Evolutionary conservation across 2,797 vertebrate species (phyloP).

Genomic region (Pachyuromys duprasi): DNA sequence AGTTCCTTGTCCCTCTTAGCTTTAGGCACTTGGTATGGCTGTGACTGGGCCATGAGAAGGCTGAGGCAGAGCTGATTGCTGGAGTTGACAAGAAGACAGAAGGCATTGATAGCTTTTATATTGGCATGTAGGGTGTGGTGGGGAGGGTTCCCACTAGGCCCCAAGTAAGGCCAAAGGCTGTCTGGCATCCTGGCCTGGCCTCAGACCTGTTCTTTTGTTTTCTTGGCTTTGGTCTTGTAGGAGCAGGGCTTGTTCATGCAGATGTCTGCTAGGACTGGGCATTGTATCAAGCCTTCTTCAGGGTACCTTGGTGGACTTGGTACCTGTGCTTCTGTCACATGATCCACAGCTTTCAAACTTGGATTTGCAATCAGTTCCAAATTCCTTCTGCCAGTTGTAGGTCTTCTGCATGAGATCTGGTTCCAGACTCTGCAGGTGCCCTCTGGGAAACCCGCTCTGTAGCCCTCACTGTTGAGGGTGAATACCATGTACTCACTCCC

Average conservation of each 20-base stretch:
- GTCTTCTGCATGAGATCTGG: background rate
- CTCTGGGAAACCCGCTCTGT: background rate
- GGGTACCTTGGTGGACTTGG: background rate
- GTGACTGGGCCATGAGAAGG: background rate
- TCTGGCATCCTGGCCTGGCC: background rate
- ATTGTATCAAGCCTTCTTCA: background rate
- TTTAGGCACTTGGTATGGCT: background rate
- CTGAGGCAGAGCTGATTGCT: background rate
- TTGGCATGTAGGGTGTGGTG: background rate
- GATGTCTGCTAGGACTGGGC: background rate
- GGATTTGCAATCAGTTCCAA: background rate
- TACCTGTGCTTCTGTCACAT: background rate
- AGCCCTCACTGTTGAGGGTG: background rate
- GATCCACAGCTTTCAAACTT: background rate
- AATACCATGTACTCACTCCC: too few species aligned
- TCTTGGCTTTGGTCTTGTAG: background rate
- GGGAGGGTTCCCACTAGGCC: background rate
- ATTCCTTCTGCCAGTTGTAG: background rate
- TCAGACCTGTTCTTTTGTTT: background rate
- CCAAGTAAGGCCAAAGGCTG: background rate
- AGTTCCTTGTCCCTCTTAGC: background rate
- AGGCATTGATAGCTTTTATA: background rate
- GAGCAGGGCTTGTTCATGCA: background rate
- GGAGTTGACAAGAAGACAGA: background rate
- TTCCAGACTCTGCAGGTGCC: background rate